phyloP scores from a whole-genome alignment of 2,113 vertebrate genomes.

The Bambusicola thoracicus region DNA sequence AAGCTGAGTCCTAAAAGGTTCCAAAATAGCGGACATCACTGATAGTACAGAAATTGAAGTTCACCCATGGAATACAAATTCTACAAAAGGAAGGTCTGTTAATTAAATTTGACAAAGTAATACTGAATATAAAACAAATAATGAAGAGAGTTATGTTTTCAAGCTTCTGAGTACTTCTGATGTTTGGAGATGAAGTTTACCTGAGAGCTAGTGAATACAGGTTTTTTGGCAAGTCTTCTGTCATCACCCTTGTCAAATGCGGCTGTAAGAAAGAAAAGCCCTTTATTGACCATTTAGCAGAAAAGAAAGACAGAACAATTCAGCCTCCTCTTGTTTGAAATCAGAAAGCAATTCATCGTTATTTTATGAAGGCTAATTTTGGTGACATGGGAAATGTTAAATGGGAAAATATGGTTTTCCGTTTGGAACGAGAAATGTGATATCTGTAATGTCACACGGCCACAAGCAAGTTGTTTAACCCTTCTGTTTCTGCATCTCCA shows the following conservation, averaged over 20 bases:
- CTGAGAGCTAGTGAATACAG: constrained; percentile 92
- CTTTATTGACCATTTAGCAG: constrained; percentile 42
- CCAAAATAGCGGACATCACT: background rate
- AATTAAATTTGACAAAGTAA: background rate
- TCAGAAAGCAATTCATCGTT: background rate
- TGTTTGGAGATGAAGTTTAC: constrained; percentile 74
- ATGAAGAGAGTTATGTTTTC: background rate
- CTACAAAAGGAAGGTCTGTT: background rate
- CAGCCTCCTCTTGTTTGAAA: constrained; percentile 13
- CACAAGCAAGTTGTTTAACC: background rate
- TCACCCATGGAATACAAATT: background rate
- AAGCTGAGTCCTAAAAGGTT: background rate
- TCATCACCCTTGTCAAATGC: constrained; percentile 95
- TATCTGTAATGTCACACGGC: background rate
- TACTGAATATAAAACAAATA: background rate
- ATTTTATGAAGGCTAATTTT: background rate
- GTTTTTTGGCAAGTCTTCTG: constrained; percentile 90
- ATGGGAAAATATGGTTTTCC: background rate
- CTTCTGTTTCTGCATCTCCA: background rate
- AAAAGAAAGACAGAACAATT: background rate
- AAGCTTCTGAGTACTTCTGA: background rate
- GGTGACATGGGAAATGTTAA: background rate
- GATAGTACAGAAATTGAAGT: background rate
- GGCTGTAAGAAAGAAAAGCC: constrained; percentile 77
- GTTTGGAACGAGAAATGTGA: background rate